Evolutionary conservation across 1,140 invertebrate species (phyloP), one percentile per base, ranked within the genome.

Genomic region (Triops cancriformis): DNA sequence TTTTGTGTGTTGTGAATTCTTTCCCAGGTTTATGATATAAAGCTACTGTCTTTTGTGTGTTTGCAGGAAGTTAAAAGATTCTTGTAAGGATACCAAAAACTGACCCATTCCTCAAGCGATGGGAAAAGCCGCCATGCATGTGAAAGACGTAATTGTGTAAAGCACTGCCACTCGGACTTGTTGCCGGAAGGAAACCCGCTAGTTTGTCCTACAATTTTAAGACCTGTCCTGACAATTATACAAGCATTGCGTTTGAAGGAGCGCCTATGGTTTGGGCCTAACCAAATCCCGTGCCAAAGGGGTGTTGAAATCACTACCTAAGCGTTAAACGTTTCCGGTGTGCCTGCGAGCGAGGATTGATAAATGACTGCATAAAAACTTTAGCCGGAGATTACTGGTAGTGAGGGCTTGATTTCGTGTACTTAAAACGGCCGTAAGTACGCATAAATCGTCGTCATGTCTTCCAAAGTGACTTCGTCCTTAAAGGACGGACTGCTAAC

Each of bases 171-270:
- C 7, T 64, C 14, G 51, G 51, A 64, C 51, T n/a, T 18, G 14
- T 64, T 64, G 14, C 51, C 51, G 51, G 51, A 64, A 64, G n/a
- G 51, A 64, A 64, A n/a, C 51, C 51, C 51, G 51, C 51, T 64
- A 64, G 51, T 64, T 64, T 64, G 51, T 9, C 51, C 51, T 23
- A 64, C 51, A 64, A 64, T 3, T 64, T 64, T 23, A 23, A 64
- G 18, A 23, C 23, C 51, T 18, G 10, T 64, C 31, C 31, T 37
- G 14, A 23, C 51, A 0, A 64, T 64, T 64, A 64, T 18, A 23
- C n/a, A 2, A 18, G 10, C 14, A 23, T 64, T 64, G 14, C 51
- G 51, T 64, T 64, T 64, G 0, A 64, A 64, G 31, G 31, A 64
- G 11, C 23, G 14, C 14, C 23, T 64, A 64, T 64, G 51, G 51